phyloP scores from a whole-genome alignment of 2,888 invertebrate genomes.

The Callyntrura guangdongensis region DNA sequence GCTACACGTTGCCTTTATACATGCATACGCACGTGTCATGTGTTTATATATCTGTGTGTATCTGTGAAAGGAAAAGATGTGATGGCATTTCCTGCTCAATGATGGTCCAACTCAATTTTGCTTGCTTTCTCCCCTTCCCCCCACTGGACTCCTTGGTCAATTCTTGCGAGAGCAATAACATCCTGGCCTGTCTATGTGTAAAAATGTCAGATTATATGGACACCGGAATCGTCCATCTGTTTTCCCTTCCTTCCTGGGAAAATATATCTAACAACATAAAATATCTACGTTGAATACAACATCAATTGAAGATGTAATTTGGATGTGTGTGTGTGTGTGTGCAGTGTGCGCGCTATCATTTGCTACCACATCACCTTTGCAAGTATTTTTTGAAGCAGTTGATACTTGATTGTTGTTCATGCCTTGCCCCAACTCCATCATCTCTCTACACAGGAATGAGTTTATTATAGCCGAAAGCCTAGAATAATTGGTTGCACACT shows the following conservation, averaged over 20 bases:
- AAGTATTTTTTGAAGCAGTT: too few species aligned
- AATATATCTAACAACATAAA: too few species aligned
- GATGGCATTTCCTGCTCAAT: slow-evolving; percentile 50
- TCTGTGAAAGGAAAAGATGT: not conserved
- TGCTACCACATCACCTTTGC: not conserved
- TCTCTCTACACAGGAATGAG: too few species aligned
- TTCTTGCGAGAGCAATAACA: slow-evolving; percentile 72
- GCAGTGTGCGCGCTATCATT: slow-evolving; percentile 12
- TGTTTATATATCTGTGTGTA: not conserved
- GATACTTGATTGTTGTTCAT: too few species aligned
- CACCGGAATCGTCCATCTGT: slow-evolving; percentile 6
- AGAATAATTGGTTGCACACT: too few species aligned
- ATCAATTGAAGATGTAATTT: too few species aligned
- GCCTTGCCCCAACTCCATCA: too few species aligned
- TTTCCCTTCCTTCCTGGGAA: slow-evolving; percentile 14
- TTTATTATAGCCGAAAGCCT: too few species aligned
- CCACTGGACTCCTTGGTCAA: slow-evolving; percentile 72
- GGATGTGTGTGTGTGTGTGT: not conserved
- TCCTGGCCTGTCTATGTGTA: slow-evolving; percentile 10
- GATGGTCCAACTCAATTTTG: slow-evolving; percentile 67
- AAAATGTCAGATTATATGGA: slow-evolving; percentile 49
- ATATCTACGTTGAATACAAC: too few species aligned
- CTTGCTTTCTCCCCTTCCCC: slow-evolving; percentile 27
- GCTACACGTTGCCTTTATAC: too few species aligned
- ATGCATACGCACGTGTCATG: not conserved